A percentile compares a stretch with the other conserved stretches of the same genome.
Evolutionary conservation across 2,797 vertebrate species (phyloP).

Genomic region (Parotocinclus haroldoi): DNA sequence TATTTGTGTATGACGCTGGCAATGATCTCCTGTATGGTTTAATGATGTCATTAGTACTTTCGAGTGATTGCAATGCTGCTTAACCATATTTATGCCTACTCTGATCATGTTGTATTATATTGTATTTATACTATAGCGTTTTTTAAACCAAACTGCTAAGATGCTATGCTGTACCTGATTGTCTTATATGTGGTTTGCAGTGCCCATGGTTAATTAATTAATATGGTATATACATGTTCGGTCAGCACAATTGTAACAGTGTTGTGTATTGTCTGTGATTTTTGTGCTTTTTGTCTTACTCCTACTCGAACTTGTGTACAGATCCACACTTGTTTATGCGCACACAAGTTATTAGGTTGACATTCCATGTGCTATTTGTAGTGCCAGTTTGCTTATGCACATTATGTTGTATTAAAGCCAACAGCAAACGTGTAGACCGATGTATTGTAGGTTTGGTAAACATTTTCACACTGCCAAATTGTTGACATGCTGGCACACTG

Average conservation of each 20-base stretch:
- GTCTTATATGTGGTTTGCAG: slow-evolving; percentile 21
- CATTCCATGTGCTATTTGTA: slow-evolving; percentile 32
- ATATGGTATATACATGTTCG: slow-evolving; percentile 17
- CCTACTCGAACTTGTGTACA: not conserved
- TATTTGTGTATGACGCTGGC: slow-evolving; percentile 23
- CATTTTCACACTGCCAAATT: slow-evolving; percentile 60
- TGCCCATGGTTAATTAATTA: slow-evolving; percentile 22
- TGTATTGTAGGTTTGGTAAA: slow-evolving; percentile 58
- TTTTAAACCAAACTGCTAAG: slow-evolving; percentile 33
- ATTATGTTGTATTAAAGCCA: slow-evolving; percentile 32
- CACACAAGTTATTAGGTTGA: not conserved
- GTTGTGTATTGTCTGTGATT: slow-evolving; percentile 30
- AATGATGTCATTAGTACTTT: slow-evolving; percentile 44
- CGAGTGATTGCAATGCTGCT: slow-evolving; percentile 33
- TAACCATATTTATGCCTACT: slow-evolving; percentile 27
- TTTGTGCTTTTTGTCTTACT: slow-evolving; percentile 16
- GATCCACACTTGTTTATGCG: not conserved
- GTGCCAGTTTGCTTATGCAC: slow-evolving; percentile 30
- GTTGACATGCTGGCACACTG: slow-evolving; percentile 13
- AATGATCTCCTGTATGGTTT: slow-evolving; percentile 41
- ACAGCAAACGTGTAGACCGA: too few relatives aligned
- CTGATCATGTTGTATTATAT: slow-evolving; percentile 4
- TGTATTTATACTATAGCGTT: slow-evolving; percentile 22
- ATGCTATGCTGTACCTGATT: slow-evolving; percentile 27
- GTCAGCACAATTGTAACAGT: slow-evolving; percentile 28